Conservation (phyloP, 2,797 vertebrate genomes). For the Fringilla coelebs region DNA sequence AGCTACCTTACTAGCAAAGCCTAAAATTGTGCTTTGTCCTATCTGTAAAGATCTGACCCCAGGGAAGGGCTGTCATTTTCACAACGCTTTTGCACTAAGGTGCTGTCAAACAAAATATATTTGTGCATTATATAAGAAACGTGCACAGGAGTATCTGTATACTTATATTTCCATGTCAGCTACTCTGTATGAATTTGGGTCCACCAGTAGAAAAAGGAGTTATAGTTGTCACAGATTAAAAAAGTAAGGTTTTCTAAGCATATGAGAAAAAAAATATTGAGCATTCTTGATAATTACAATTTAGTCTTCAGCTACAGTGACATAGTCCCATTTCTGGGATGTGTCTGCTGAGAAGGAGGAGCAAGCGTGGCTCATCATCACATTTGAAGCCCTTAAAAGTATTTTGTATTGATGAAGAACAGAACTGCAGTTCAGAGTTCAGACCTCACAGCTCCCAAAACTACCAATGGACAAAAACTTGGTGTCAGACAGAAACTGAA, state of each 20-base stretch:
- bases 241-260: neutral
- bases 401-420: neutral
- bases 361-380: neutral
- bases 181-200: neutral
- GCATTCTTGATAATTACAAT: neutral
- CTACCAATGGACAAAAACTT: rapidly evolving
- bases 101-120: constrained; percentile 13
- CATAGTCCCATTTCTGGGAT: neutral
- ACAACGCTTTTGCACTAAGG: neutral
- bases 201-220: neutral
- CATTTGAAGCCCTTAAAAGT: neutral
- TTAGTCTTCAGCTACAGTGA: neutral
- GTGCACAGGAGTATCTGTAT: neutral
- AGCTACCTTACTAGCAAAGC: neutral
- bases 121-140: neutral
- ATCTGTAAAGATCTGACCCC: neutral
- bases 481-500: neutral
- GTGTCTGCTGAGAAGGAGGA: neutral
- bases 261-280: neutral
- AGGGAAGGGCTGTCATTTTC: neutral
- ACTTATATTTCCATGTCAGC: neutral
- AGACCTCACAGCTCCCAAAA: neutral
- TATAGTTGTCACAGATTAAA: neutral
- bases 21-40: neutral
- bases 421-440: neutral